phyloP scores from a whole-genome alignment of 1,140 invertebrate species.

The Pararge aegeria region DNA sequence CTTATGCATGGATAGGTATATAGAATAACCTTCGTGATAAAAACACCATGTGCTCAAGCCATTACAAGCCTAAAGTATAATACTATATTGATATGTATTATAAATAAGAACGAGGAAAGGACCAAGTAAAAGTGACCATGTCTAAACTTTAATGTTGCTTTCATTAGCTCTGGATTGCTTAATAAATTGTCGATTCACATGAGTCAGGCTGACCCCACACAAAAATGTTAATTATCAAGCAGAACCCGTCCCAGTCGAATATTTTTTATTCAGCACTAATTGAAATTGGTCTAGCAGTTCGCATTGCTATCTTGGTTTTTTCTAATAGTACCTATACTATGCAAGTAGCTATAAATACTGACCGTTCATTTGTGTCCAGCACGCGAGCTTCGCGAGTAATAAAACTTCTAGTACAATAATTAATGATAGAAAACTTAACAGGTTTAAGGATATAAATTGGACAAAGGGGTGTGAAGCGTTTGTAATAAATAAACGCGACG shows the following conservation, averaged over 20 bases:
- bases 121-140: too few species aligned
- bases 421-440: conserved; percentile 24
- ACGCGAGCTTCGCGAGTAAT: conserved; percentile 44
- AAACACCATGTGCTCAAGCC: too few species aligned
- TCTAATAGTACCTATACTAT: conserved; percentile 16
- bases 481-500: not conserved
- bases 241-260: not conserved
- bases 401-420: conserved; percentile 40
- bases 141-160: too few species aligned
- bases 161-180: not conserved
- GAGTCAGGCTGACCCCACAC: not conserved
- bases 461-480: not conserved
- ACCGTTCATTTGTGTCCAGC: conserved; percentile 24
- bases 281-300: conserved; percentile 19
- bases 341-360: conserved; percentile 15
- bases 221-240: not conserved
- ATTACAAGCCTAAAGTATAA: too few species aligned
- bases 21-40: too few species aligned
- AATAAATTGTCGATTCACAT: too few species aligned
- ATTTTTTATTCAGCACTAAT: conserved; percentile 54
- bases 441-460: conserved; percentile 1
- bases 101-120: too few species aligned
- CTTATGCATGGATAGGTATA: too few species aligned
- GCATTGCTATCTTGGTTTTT: conserved; percentile 17
- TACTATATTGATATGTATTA: too few species aligned